Evolutionary conservation across 2,797 vertebrate species (phyloP), one percentile per base, ranked within the genome.

Genomic region (Eulemur coronatus): DNA sequence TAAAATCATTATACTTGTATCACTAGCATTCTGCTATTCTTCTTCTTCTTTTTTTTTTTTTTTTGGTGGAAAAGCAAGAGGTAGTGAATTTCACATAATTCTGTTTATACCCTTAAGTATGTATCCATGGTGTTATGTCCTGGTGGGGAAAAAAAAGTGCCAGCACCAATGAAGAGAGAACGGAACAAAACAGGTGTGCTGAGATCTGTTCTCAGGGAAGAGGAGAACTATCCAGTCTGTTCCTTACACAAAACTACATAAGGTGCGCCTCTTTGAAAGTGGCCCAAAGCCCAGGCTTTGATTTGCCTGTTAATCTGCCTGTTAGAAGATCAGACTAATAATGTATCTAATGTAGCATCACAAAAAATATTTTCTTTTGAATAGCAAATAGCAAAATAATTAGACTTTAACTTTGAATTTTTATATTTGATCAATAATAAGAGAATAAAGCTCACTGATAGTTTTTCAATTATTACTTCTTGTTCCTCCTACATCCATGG

Each of bases 381-480:
- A 46, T 52, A 82, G 22, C 11, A 92, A 93, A 50, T 79, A 91
- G 12, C 20, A 89, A 89, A 96, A 57, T 93, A 65, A 78, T 72
- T 92, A 67, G 65, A 52, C 10, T 57, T 80, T 67, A 85, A 67
- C 57, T 95, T 79, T 89, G 28, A 86, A 81, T 22, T 80, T 91
- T 26, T 94, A 43, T 87, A 76, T 76, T 80, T 89, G 22, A 86
- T 84, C 24, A 87, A 55, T 35, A 38, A 65, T 63, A 94, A 38
- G 41, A 92, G 72, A 12, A 84, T 46, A 1, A 69, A 46, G 9
- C 5, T 63, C 38, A 59, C 20, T 61, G 52, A 87, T 84, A 30
- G 35, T 85, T 91, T 95, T 88, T 67, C 48, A 65, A 15, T 61
- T 48, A n/a, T 70, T 91, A 48, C 65, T 91, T 91, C 33, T 94